Conservation (phyloP, 2,888 invertebrate species). For the Drosophila prostipennis region DNA sequence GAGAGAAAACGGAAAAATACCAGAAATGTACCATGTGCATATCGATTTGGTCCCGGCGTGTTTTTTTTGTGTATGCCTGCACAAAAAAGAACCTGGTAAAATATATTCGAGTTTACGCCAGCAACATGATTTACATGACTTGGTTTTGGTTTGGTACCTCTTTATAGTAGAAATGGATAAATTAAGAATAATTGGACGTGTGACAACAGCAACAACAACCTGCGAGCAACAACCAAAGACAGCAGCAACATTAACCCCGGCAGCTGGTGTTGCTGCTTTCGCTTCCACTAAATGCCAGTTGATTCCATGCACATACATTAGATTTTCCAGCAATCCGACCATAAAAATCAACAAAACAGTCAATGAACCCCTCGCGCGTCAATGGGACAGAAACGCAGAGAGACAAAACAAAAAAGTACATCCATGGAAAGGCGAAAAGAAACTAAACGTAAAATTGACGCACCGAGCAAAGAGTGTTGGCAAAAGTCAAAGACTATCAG, state of each 20-base stretch:
- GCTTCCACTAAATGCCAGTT: conserved; percentile 14
- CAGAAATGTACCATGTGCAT: no score
- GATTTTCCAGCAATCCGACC: conserved; percentile 56
- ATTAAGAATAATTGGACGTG: not conserved
- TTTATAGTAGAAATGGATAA: not conserved
- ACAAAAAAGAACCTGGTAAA: no score
- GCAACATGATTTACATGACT: no score
- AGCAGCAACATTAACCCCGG: conserved; percentile 7
- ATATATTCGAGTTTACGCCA: no score
- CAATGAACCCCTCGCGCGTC: conserved; percentile 66
- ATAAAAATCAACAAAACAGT: conserved; percentile 73
- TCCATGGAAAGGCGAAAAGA: conserved; percentile 16
- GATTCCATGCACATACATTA: conserved; percentile 26
- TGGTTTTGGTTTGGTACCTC: no score
- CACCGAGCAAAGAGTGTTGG: conserved; percentile 22
- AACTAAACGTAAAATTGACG: conserved; percentile 34
- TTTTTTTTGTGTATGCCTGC: no score
- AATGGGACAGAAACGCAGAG: conserved; percentile 43
- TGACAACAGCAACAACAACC: not conserved
- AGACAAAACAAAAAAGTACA: conserved; percentile 17
- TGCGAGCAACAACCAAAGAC: not conserved
- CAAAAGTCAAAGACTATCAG: conserved; percentile 33
- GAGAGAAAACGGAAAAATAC: no score
- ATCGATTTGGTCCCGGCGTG: no score
- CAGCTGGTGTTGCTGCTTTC: conserved; percentile 19